phyloP scores from a whole-genome alignment of 2,797 vertebrate genomes.

The Molossus molossus region DNA sequence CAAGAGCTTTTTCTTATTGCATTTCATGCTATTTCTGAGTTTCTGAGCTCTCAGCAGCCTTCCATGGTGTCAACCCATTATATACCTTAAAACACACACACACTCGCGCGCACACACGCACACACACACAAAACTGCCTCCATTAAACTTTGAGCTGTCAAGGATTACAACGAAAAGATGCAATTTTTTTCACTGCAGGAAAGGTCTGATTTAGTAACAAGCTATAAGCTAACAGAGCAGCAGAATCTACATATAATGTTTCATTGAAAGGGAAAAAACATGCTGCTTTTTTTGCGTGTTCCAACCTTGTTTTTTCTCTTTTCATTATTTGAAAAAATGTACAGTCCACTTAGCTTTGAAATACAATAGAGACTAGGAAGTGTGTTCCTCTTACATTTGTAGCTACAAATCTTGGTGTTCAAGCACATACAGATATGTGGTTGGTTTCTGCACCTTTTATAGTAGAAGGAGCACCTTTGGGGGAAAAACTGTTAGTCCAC shows the following conservation, averaged over 20 bases:
- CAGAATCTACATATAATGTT: slow-evolving; percentile 77
- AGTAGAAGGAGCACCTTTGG: neutral
- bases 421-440: neutral
- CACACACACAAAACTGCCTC: slow-evolving; percentile 68
- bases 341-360: slow-evolving; percentile 67
- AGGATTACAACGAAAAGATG: slow-evolving; percentile 83
- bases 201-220: slow-evolving; percentile 85
- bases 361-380: slow-evolving; percentile 63
- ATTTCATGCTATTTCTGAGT: slow-evolving; percentile 85
- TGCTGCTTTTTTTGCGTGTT: slow-evolving; percentile 76
- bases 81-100: slow-evolving; percentile 76
- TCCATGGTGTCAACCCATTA: slow-evolving; percentile 83
- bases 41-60: slow-evolving; percentile 79
- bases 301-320: slow-evolving; percentile 69
- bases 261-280: slow-evolving; percentile 73
- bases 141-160: slow-evolving; percentile 85
- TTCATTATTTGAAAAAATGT: slow-evolving; percentile 41
- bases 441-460: neutral
- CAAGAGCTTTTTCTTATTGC: slow-evolving; percentile 63
- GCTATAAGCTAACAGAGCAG: slow-evolving; percentile 81
- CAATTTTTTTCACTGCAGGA: slow-evolving; percentile 85
- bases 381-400: slow-evolving; percentile 27
- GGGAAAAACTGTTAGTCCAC: slow-evolving; percentile 71
- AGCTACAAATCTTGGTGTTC: neutral
- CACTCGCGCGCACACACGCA: too few species aligned